Evolutionary conservation across 2,113 vertebrate genomes (phyloP).

Genomic region (Hiodon alosoides): DNA sequence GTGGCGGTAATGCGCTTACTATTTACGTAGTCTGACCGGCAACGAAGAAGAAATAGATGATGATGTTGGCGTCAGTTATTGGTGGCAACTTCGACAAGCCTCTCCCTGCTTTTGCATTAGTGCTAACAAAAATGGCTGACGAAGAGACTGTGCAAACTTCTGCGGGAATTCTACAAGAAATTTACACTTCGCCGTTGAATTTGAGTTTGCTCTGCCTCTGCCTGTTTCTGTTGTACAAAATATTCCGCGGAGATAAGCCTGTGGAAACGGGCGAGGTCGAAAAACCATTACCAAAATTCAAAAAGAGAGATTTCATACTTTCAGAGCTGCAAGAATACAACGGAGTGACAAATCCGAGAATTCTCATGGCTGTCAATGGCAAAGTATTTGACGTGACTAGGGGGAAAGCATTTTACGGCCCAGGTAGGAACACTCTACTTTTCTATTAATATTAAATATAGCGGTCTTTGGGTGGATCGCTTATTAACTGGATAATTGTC

Average conservation of each 20-base stretch:
- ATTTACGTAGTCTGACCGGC: neutral
- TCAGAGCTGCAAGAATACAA: slow-evolving; percentile 75
- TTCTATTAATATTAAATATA: neutral
- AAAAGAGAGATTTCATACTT: slow-evolving; percentile 80
- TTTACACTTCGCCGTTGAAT: slow-evolving; percentile 85
- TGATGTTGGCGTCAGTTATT: slow-evolving; percentile 24
- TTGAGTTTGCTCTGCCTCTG: slow-evolving; percentile 83
- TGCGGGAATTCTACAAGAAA: slow-evolving; percentile 75
- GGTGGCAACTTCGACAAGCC: slow-evolving; percentile 11
- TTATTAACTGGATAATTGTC: too few species aligned
- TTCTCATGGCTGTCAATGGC: slow-evolving; percentile 88
- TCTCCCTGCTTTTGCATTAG: neutral
- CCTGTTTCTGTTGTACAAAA: slow-evolving; percentile 85
- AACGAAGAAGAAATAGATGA: neutral
- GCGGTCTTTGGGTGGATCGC: too few species aligned
- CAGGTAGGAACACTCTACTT: slow-evolving; percentile 58
- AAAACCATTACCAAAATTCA: slow-evolving; percentile 68
- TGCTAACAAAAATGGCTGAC: slow-evolving; percentile 61
- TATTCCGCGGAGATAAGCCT: slow-evolving; percentile 78
- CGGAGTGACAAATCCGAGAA: slow-evolving; percentile 70
- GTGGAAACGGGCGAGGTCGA: slow-evolving; percentile 55
- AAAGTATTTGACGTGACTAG: slow-evolving; percentile 93
- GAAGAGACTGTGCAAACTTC: slow-evolving; percentile 56
- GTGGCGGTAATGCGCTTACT: neutral
- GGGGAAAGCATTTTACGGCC: slow-evolving; percentile 89